Conservation (phyloP, 2,113 vertebrate genomes). For the Phocoena phocoena region DNA sequence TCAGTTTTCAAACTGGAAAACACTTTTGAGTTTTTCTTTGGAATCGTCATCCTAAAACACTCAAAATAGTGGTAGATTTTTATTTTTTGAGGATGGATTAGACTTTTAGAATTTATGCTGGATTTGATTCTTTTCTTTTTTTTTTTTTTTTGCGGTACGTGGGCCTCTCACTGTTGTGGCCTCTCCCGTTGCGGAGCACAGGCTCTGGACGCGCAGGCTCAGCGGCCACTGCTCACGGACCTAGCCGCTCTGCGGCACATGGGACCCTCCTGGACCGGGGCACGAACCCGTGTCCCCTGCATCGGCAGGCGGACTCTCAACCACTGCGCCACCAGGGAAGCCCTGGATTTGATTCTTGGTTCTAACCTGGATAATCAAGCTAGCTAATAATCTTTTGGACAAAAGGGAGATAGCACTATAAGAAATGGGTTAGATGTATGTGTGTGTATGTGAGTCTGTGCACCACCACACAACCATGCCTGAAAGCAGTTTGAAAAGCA, state of each 20-base stretch:
- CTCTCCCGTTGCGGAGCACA: too few relatives aligned
- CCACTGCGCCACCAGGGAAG: too few relatives aligned
- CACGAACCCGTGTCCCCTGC: too few relatives aligned
- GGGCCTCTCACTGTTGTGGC: too few relatives aligned
- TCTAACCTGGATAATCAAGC: not conserved
- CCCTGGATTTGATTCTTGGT: not conserved
- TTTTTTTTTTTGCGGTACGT: too few relatives aligned
- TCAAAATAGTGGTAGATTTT: not conserved
- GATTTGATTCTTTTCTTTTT: not conserved
- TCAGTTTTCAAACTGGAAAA: slow-evolving; percentile 24
- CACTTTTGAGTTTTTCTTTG: not conserved
- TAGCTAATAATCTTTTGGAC: not conserved
- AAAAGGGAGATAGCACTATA: not conserved
- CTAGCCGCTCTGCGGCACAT: too few relatives aligned
- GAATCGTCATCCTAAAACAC: not conserved
- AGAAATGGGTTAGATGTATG: not conserved
- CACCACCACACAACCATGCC: not conserved
- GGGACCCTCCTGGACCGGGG: too few relatives aligned
- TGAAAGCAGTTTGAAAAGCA: not conserved
- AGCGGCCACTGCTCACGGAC: too few relatives aligned
- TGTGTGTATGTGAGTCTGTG: not conserved
- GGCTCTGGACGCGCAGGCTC: too few relatives aligned
- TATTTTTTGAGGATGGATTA: not conserved
- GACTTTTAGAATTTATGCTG: not conserved
- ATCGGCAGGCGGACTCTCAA: too few relatives aligned